Conservation (phyloP, 2,113 vertebrate genomes). For the Danionella cerebrum region DNA sequence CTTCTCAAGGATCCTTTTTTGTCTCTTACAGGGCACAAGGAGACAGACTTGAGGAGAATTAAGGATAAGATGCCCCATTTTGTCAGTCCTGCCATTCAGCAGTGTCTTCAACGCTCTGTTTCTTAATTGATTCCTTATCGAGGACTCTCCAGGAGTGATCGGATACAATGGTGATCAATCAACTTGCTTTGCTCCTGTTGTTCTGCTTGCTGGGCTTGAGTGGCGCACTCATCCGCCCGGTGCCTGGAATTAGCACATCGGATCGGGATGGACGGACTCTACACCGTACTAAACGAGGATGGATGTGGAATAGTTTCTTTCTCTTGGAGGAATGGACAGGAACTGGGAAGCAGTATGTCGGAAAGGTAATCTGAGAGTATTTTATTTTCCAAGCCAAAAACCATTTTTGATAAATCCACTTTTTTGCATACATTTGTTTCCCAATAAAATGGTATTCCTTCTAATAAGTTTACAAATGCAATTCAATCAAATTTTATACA, state of each 20-base stretch:
- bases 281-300: conserved; percentile 85
- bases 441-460: too few species aligned
- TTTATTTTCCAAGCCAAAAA: too few species aligned
- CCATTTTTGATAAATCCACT: too few species aligned
- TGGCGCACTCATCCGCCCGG: conserved; percentile 50
- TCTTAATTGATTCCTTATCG: conserved; percentile 50
- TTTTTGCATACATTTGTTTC: too few species aligned
- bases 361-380: too few species aligned
- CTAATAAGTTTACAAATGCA: too few species aligned
- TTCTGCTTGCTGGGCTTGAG: conserved; percentile 53
- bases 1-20: conserved; percentile 26
- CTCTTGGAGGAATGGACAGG: conserved; percentile 92
- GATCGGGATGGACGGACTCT: conserved; percentile 69
- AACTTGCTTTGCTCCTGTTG: conserved; percentile 51
- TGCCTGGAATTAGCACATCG: conserved; percentile 57
- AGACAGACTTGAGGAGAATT: conserved; percentile 10
- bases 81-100: conserved; percentile 48
- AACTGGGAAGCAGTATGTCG: conserved; percentile 90
- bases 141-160: conserved; percentile 41
- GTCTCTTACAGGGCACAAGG: conserved; percentile 12
- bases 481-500: too few species aligned
- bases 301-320: conserved; percentile 99
- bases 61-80: conserved; percentile 61
- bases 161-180: conserved; percentile 67
- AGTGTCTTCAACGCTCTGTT: conserved; percentile 39